These are phyloP conservation scores for Seira ritae DNA, from an alignment of 2,888 invertebrate species.

Conservation along the genomic window DNA sequence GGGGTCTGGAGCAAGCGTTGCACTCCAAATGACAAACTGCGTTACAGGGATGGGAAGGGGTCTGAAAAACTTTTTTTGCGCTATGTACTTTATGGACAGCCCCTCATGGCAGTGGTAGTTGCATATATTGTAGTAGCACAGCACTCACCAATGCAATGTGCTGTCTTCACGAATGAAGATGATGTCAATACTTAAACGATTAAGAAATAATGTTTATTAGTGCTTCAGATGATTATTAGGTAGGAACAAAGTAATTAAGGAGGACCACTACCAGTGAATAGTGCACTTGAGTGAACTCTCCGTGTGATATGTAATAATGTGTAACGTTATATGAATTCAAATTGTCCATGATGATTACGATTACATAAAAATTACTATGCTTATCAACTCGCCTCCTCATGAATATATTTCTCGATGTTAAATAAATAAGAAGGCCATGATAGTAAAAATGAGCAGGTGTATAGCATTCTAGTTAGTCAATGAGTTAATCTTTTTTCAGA, in stretches of 20 bases:
- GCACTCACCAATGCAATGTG: background rate
- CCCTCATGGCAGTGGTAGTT: too few species aligned
- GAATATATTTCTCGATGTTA: background rate
- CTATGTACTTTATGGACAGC: too few species aligned
- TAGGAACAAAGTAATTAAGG: background rate
- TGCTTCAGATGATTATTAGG: background rate
- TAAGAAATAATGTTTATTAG: background rate
- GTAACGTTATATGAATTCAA: slow-evolving; percentile 13
- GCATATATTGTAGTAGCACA: background rate
- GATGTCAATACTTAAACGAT: background rate
- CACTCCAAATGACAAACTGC: too few species aligned
- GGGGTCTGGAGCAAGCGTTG: too few species aligned
- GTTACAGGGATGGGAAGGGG: too few species aligned
- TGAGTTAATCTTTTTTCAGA: background rate
- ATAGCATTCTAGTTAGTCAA: too few species aligned
- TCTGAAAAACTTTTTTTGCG: too few species aligned
- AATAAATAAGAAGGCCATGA: too few species aligned
- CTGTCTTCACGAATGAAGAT: background rate
- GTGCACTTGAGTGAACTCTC: background rate
- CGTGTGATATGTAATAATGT: background rate
- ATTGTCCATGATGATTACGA: background rate
- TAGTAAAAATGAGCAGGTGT: too few species aligned
- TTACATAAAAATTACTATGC: background rate
- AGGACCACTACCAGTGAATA: background rate
- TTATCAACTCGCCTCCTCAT: slow-evolving; percentile 1